A percentile compares a stretch with the other conserved stretches of the same genome.
Evolutionary conservation across 1,140 invertebrate species (phyloP).

Genomic region (Eupeodes corollae): DNA sequence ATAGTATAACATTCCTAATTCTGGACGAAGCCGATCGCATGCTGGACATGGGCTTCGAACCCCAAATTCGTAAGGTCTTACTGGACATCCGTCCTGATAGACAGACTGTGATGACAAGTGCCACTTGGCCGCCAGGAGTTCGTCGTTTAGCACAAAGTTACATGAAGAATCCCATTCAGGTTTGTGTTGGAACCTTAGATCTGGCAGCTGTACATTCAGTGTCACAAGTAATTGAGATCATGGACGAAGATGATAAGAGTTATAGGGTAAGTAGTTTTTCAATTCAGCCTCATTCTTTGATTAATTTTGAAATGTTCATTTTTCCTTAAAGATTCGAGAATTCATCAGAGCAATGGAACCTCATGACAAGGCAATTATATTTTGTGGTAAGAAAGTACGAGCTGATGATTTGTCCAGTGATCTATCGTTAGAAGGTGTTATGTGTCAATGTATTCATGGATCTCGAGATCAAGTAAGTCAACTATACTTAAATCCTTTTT

Average conservation of each 20-base stretch:
- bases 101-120: slow-evolving; percentile 77
- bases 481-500: too few species aligned
- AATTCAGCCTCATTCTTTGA: slow-evolving; percentile 22
- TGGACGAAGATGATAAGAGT: slow-evolving; percentile 62
- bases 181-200: slow-evolving; percentile 79
- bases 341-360: slow-evolving; percentile 44
- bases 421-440: slow-evolving; percentile 52
- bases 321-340: slow-evolving; percentile 42
- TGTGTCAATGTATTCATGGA: slow-evolving; percentile 75
- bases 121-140: slow-evolving; percentile 81
- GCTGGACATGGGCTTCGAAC: slow-evolving; percentile 74
- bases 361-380: slow-evolving; percentile 75
- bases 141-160: slow-evolving; percentile 69
- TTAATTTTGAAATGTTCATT: slow-evolving; percentile 26
- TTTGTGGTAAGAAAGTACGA: slow-evolving; percentile 71
- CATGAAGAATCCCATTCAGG: slow-evolving; percentile 77
- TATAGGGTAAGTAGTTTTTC: slow-evolving; percentile 38
- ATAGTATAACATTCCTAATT: slow-evolving; percentile 74
- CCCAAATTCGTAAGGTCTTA: slow-evolving; percentile 72
- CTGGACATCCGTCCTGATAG: slow-evolving; percentile 65
- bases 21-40: slow-evolving; percentile 85
- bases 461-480: slow-evolving; percentile 59
- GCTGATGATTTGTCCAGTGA: slow-evolving; percentile 75
- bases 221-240: slow-evolving; percentile 58
- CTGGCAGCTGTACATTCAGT: slow-evolving; percentile 74